Percentiles rank a stretch among this genome's conserved stretches.
These are phyloP conservation scores for Gibbula magus DNA, from an alignment of 2,888 invertebrate genomes.

Conservation along the genomic window DNA sequence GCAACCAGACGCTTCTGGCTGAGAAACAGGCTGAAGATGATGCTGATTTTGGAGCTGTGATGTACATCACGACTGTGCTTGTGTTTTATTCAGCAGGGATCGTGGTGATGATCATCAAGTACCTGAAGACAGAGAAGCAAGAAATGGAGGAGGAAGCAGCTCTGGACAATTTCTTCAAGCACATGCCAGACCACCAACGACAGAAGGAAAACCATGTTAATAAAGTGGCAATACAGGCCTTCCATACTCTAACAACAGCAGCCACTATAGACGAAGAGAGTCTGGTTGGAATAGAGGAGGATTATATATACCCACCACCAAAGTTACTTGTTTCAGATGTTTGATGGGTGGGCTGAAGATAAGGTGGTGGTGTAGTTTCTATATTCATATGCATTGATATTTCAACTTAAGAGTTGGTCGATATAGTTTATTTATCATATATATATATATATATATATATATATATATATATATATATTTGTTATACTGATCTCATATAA, in stretches of 20 bases:
- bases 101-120: constrained; percentile 64
- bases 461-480: no score
- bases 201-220: constrained; percentile 60
- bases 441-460: no score
- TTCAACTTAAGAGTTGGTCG: no score
- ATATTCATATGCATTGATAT: no score
- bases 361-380: no score
- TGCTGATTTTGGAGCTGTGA: constrained; percentile 58
- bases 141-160: constrained; percentile 60
- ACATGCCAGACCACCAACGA: constrained; percentile 58
- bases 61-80: constrained; percentile 62
- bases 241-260: constrained; percentile 60
- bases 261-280: constrained; percentile 1
- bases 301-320: background rate
- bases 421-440: no score
- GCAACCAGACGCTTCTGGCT: background rate
- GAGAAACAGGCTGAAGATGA: constrained; percentile 27
- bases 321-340: constrained; percentile 12
- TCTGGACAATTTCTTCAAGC: constrained; percentile 59
- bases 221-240: constrained; percentile 61
- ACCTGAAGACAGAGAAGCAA: constrained; percentile 56
- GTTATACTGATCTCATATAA: no score
- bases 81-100: constrained; percentile 65
- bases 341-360: background rate
- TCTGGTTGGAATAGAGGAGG: background rate